A percentile compares a stretch with the other conserved stretches of the same genome.
Evolutionary conservation across 2,888 invertebrate genomes (phyloP).

Genomic region (Eristalis tenax): DNA sequence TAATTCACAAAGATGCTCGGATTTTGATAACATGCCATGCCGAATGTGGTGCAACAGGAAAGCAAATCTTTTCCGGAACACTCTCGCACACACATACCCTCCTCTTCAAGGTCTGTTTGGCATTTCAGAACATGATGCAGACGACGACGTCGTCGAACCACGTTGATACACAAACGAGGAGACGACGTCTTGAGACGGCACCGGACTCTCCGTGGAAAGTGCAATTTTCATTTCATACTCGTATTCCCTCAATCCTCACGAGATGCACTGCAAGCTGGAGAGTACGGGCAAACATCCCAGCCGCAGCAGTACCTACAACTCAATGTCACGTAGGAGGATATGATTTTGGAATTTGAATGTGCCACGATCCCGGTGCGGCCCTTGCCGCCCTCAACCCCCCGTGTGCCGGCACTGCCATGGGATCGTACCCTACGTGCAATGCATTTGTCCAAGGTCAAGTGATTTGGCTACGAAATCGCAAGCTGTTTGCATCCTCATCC

Average conservation of each 20-base stretch:
- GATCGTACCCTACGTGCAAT: conserved; percentile 30
- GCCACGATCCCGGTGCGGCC: neutral
- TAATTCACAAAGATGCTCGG: conserved; percentile 66
- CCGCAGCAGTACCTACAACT: conserved; percentile 42
- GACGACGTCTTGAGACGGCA: neutral
- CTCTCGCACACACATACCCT: neutral
- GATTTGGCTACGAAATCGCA: conserved; percentile 40
- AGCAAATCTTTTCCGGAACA: conserved; percentile 61
- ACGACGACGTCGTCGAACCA: neutral
- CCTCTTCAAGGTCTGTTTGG: conserved; percentile 69
- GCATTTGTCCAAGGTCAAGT: conserved; percentile 69
- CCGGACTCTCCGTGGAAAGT: conserved; percentile 44
- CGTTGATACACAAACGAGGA: conserved; percentile 5
- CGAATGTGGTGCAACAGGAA: conserved; percentile 59
- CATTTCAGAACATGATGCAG: conserved; percentile 44
- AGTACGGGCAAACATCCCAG: neutral
- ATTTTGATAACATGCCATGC: conserved; percentile 64
- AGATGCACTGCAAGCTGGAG: neutral
- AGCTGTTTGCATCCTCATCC: neutral
- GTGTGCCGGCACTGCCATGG: neutral
- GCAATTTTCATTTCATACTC: conserved; percentile 66
- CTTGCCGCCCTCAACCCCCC: neutral
- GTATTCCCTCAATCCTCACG: conserved; percentile 59
- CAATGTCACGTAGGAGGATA: conserved; percentile 71
- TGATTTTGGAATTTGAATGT: conserved; percentile 63